A percentile compares a stretch with the other conserved stretches of the same genome.
Evolutionary conservation across 2,113 vertebrate species (phyloP).

Genomic region (pig (Sus scrofa)): DNA sequence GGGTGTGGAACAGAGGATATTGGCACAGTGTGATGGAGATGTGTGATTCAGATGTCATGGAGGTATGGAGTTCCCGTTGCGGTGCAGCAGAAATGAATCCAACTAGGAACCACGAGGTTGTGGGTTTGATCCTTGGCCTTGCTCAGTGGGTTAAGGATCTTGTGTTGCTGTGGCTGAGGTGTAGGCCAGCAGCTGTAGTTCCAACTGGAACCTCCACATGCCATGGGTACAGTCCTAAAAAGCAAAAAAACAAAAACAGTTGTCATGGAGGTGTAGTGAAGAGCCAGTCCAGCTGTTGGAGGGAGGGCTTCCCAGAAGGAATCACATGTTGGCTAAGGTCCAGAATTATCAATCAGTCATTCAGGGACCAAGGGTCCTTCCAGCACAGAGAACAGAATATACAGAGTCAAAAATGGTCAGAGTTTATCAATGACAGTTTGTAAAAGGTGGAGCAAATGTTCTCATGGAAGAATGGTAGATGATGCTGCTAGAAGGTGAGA

Average conservation of each 20-base stretch:
- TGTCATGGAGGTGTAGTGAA: neutral
- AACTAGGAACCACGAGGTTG: too few species aligned
- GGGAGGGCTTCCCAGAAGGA: neutral
- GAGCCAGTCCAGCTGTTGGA: neutral
- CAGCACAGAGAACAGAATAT: neutral
- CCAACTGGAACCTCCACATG: too few species aligned
- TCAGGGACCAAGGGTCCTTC: neutral
- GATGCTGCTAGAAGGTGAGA: neutral
- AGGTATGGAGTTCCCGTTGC: neutral
- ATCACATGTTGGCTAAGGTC: neutral
- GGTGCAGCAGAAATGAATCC: too few species aligned
- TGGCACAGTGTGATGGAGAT: neutral
- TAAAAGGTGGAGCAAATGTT: neutral
- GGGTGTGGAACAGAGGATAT: too few species aligned
- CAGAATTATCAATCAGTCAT: neutral
- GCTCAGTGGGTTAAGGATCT: too few species aligned
- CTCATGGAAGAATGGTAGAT: neutral
- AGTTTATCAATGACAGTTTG: neutral
- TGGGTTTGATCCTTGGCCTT: too few species aligned
- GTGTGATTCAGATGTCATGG: neutral
- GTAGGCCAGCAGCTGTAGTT: too few species aligned
- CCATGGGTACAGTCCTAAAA: too few species aligned
- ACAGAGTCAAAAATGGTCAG: neutral
- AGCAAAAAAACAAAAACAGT: too few species aligned
- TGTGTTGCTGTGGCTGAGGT: too few species aligned